A percentile compares a stretch with the other conserved stretches of the same genome.
Evolutionary conservation across 2,888 invertebrate genomes (phyloP).

Genomic region (Thymelicus sylvestris): DNA sequence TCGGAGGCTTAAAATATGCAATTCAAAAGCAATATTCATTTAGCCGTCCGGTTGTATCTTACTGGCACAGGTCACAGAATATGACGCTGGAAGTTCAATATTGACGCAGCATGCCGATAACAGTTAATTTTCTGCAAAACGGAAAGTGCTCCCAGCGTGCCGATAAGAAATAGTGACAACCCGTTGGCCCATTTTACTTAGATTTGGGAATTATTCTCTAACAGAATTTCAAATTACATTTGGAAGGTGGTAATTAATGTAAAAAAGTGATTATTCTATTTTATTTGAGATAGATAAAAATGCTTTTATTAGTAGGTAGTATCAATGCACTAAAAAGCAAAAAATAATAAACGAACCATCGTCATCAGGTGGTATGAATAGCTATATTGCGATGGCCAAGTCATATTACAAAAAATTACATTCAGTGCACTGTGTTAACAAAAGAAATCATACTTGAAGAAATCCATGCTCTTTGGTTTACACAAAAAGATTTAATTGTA

Average conservation of each 20-base stretch:
- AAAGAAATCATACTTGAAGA: too few species aligned
- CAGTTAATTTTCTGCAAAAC: slow-evolving; percentile 3
- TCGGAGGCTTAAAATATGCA: background rate
- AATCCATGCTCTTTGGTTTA: too few species aligned
- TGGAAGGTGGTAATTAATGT: background rate
- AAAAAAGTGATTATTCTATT: too few species aligned
- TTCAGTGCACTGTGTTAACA: too few species aligned
- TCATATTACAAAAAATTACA: too few species aligned
- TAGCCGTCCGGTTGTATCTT: slow-evolving; percentile 2
- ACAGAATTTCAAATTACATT: background rate
- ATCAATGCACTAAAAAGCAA: too few species aligned
- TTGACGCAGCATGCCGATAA: background rate
- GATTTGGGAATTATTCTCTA: background rate
- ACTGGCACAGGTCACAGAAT: slow-evolving; percentile 3
- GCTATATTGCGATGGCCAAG: too few species aligned
- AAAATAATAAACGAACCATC: too few species aligned
- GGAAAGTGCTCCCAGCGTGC: background rate
- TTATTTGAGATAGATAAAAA: too few species aligned
- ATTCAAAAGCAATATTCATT: slow-evolving; percentile 4
- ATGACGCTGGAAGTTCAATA: slow-evolving; percentile 4
- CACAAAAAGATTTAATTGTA: too few species aligned
- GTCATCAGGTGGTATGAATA: too few species aligned
- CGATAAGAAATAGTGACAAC: slow-evolving; percentile 1
- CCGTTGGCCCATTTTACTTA: background rate
- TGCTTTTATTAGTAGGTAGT: too few species aligned